Evolutionary conservation across 2,888 invertebrate genomes (phyloP), one percentile per base, ranked within the genome.

Genomic region (Ryuthela nishihirai): DNA sequence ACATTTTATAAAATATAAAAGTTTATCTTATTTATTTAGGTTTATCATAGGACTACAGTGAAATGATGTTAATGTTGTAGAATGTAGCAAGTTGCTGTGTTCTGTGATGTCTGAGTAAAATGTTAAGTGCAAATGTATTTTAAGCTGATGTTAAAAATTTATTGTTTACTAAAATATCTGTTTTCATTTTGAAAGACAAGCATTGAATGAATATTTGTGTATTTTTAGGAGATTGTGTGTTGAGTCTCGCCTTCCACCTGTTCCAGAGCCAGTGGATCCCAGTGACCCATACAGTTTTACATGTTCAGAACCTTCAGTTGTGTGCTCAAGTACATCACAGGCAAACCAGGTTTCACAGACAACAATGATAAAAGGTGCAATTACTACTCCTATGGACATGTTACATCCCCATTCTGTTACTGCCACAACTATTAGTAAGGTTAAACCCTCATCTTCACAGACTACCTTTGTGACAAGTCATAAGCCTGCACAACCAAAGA

Each of bases 261-360:
- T 39, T 39, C 39, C 39, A 39, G 39, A 39, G 21, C 39, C 39
- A 20, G 21, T 21, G 18, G 39, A 39, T 21, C 39, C 39, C n/a
- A 39, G 39, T 39, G 39, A 39, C 12, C 39, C 39, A 20, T 39
- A 39, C 20, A 20, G 21, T 39, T 39, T 39, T 39, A 39, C 18
- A n/a, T 39, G 39, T 20, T 21, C 39, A 20, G 39, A 39, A 9
- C 20, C 39, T 17, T 15, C 39, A 6, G n/a, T n/a, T n/a, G n/a
- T n/a, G n/a, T n/a, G n/a, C n/a, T 39, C 39, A 20, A 20, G 20
- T 20, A 18, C 17, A 20, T 20, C 39, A 18, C 20, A 17, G n/a
- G 17, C 4, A 34, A 34, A 34, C 17, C 34, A 15, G n/a, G 17
- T 15, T 34, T n/a, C 34, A 34, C n/a, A 15, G 34, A 34, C 17